Evolutionary conservation across 2,888 invertebrate genomes (phyloP).

Genomic region (Priocnemis perturbator): DNA sequence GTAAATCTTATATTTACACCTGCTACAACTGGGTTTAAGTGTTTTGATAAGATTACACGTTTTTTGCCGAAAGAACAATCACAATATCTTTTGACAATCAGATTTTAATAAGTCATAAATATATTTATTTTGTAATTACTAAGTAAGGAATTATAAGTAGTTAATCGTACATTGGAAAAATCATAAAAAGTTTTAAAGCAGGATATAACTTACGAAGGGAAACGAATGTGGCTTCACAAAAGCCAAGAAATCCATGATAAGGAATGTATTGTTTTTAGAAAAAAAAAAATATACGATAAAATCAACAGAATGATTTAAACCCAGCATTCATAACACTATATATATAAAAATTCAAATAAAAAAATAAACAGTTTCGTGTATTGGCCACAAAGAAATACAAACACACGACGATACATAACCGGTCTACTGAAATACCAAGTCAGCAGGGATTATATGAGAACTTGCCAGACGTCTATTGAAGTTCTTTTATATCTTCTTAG

Average conservation of each 20-base stretch:
- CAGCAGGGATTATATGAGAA: too few species aligned
- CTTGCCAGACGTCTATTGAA: too few species aligned
- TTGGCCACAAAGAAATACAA: too few species aligned
- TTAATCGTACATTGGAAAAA: slow-evolving; percentile 5
- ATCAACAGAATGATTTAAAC: slow-evolving; percentile 18
- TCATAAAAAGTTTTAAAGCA: background rate
- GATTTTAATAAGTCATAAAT: slow-evolving; percentile 36
- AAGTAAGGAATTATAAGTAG: slow-evolving; percentile 32
- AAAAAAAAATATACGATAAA: slow-evolving; percentile 21
- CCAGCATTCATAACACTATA: too few species aligned
- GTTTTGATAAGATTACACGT: background rate
- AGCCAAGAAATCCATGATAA: slow-evolving; percentile 24
- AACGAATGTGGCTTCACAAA: background rate
- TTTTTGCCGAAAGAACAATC: slow-evolving; percentile 25
- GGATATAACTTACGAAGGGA: slow-evolving; percentile 7
- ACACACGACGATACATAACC: too few species aligned
- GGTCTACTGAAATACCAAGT: too few species aligned
- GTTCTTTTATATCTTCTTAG: too few species aligned
- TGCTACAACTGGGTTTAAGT: too few species aligned
- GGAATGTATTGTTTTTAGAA: slow-evolving; percentile 44
- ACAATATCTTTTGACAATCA: slow-evolving; percentile 23
- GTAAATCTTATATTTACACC: too few species aligned
- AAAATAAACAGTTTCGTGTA: too few species aligned
- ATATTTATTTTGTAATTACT: slow-evolving; percentile 31
- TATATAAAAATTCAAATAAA: too few species aligned